Base-by-base conservation (phyloP, 2,113 vertebrate genomes). In the Ranitomeya variabilis region DNA sequence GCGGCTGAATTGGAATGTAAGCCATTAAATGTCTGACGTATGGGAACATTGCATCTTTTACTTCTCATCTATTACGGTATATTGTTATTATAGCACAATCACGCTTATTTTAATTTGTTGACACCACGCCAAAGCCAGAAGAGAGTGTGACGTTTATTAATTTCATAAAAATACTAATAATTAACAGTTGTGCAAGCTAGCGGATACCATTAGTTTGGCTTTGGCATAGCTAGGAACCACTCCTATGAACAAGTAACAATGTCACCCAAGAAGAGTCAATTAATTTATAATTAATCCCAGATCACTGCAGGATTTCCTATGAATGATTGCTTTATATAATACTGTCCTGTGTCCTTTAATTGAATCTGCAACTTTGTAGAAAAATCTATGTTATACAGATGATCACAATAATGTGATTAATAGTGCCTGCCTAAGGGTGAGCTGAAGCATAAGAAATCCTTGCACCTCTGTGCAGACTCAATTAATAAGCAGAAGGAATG, bases 21-120 rank as follows among this genome's bases (percentile, higher is more conserved):
- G 57, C 71, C 87, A 88, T 88, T 88, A 88, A 88, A 83, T 83
- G 71, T 77, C 87, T 83, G 51, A 83, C 71, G 66, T 83, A 83
- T 88, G 86, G 77, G 86, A 87, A 79, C 60, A 66, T 69, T 23
- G 18, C 80, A 88, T 88, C 80, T 83, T 55, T 52, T 71, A 88
- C 37, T 62, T 51, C 87, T 73, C 80, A 84, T 88, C 64, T 59
- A 88, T 88, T 88, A 84, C n/a, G n/a, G n/a, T n/a, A n/a, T 88
- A 54, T 45, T 64, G 80, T 78, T 83, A 77, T 88, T 83, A 88
- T 76, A 88, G 77, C 80, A 83, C 69, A 88, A 83, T 88, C 71
- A 74, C 26, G 64, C 69, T 64, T 55, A 59, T 88, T 51, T 88
- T 7, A 55, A 19, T 84, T 37, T 88, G 55, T 88, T 88, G 87